These are phyloP conservation scores for Albula goreensis DNA, from an alignment of 2,113 vertebrate genomes.

Conservation along the genomic window DNA sequence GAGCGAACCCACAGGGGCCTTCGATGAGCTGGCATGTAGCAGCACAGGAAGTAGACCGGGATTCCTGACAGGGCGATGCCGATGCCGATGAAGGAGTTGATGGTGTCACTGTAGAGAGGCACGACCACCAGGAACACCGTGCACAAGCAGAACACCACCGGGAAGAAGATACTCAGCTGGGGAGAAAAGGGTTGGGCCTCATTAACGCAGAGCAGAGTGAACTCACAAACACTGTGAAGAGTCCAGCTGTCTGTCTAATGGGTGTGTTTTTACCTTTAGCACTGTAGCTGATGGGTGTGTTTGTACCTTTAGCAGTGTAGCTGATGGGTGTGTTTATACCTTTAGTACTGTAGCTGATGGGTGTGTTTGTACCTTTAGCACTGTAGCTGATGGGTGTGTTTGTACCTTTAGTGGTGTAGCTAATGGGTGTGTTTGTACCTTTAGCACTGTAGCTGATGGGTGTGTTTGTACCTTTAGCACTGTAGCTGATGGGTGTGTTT, in stretches of 20 bases:
- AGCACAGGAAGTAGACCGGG: conserved; percentile 83
- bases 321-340: no score
- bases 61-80: conserved; percentile 83
- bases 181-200: neutral
- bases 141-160: conserved; percentile 84
- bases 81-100: conserved; percentile 87
- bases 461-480: no score
- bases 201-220: neutral
- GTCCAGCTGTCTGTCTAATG: neutral
- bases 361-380: no score
- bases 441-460: no score
- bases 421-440: no score
- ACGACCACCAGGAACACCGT: conserved; percentile 88
- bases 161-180: conserved; percentile 84
- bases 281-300: no score
- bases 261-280: no score
- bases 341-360: no score
- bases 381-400: no score
- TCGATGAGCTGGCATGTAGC: conserved; percentile 71
- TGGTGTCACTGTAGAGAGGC: conserved; percentile 84
- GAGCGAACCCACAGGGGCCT: conserved; percentile 71
- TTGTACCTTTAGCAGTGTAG: no score
- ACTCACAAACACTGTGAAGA: neutral
- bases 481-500: neutral
- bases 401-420: no score